Base-by-base conservation (phyloP, 2,797 vertebrate genomes). In the Esox masquinongy region DNA sequence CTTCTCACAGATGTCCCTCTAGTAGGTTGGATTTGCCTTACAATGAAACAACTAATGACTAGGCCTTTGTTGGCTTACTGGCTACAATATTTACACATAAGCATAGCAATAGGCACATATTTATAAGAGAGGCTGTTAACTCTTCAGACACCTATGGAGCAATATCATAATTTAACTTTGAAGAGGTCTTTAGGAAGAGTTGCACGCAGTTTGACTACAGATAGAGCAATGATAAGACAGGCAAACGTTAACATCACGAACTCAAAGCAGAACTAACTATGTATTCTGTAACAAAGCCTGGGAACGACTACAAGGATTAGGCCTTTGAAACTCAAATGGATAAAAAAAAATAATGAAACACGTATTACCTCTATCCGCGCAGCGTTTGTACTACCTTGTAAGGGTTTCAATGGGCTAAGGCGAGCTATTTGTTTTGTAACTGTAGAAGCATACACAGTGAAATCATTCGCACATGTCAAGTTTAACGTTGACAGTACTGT, bases 291-390 rank as follows among this genome's bases (percentile, higher is more conserved):
- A 77, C 85, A 14, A 36, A 56, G 73, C 76, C 77, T 79, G 73
- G 74, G 77, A 51, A 72, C 79, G 6, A 78, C 76, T 78, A 68
- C 74, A 80, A 61, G 22, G 56, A 61, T 61, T 61, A 61, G 88
- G 89, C 83, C 85, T 79, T 24, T 78, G 70, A 71, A 69, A 15
- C 53, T 69, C 67, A 36, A 61, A 61, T 61, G 56, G 22, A 26
- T 24, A 47, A 47, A 47, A 47, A 47, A 47, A 26, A 4, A 1
- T 24, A 61, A 61, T 61, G 19, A 80, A 50, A 72, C 83, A 85
- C 89, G 80, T 31, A 15, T 91, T 92, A 93, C 92, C 91, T 92
- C 80, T 50, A 77, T 86, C 84, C 83, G 83, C 24, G 86, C 78
- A 84, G 34, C 79, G 29, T 19, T 36, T 82, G 80, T 47, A 63